Evolutionary conservation across 2,797 vertebrate species (phyloP).

Genomic region (Danio choprae): DNA sequence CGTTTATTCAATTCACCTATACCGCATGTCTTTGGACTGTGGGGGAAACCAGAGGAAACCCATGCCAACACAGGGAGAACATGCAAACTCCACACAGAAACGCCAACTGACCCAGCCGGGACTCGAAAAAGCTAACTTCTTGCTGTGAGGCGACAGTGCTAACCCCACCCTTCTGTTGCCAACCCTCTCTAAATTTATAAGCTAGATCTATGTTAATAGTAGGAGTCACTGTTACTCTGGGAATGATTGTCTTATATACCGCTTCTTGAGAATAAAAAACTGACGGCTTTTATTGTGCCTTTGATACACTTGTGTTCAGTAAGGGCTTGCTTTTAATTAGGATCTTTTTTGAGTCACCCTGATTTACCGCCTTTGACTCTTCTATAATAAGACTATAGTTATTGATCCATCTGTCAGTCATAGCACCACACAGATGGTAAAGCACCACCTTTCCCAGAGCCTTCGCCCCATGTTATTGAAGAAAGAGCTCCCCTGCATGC

Average conservation of each 20-base stretch:
- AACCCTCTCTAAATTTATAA: not conserved
- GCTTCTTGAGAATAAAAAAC: not conserved
- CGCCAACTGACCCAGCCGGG: no score
- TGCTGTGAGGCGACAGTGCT: no score
- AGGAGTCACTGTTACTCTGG: not conserved
- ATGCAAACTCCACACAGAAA: no score
- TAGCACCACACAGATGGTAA: not conserved
- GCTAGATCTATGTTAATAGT: not conserved
- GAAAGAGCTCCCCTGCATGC: not conserved
- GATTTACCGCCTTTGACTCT: conserved; percentile 4
- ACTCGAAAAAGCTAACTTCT: no score
- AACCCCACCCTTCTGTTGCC: no score
- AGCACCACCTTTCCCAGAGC: conserved; percentile 5
- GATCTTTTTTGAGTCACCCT: conserved; percentile 29
- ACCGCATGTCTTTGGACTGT: no score
- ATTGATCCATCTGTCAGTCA: conserved; percentile 35
- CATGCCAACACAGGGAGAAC: no score
- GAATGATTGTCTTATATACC: conserved; percentile 42
- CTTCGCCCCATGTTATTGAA: conserved; percentile 10
- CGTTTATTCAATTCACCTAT: no score
- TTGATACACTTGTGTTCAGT: conserved; percentile 20
- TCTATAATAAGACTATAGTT: not conserved
- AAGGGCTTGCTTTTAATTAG: conserved; percentile 1
- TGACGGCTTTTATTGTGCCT: conserved; percentile 3
- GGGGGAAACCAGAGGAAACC: no score